These are phyloP conservation scores for Psix sp. DNA, from an alignment of 1,140 invertebrate genomes.

Conservation along the genomic window DNA sequence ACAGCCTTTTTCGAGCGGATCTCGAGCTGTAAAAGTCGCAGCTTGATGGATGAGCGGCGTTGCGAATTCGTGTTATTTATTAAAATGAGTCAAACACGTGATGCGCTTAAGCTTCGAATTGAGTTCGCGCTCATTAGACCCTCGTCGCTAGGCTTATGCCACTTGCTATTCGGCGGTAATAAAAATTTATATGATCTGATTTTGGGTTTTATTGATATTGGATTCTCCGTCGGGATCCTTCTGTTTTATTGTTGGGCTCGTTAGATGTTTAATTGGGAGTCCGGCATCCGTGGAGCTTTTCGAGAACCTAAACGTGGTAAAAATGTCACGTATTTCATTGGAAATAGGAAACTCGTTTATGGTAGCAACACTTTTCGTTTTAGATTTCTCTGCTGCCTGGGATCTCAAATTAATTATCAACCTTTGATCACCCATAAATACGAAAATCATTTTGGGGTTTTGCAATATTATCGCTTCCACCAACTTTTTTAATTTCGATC, in stretches of 20 bases:
- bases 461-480: too few relatives aligned
- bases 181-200: slow-evolving; percentile 58
- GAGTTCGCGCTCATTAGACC: slow-evolving; percentile 37
- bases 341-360: slow-evolving; percentile 43
- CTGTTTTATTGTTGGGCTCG: slow-evolving; percentile 40
- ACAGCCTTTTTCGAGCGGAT: slow-evolving; percentile 40
- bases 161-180: slow-evolving; percentile 34
- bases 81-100: slow-evolving; percentile 66
- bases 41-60: slow-evolving; percentile 57
- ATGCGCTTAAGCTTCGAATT: slow-evolving; percentile 21
- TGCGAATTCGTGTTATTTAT: slow-evolving; percentile 75
- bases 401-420: slow-evolving; percentile 19
- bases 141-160: slow-evolving; percentile 11
- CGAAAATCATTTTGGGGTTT: too few relatives aligned
- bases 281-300: slow-evolving; percentile 23
- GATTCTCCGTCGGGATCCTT: slow-evolving; percentile 29
- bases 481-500: slow-evolving; percentile 11
- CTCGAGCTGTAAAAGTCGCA: slow-evolving; percentile 16
- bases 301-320: slow-evolving; percentile 30
- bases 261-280: slow-evolving; percentile 53
- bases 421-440: slow-evolving; percentile 5
- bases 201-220: slow-evolving; percentile 52
- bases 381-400: neutral
- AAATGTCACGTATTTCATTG: slow-evolving; percentile 51
- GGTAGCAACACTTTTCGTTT: slow-evolving; percentile 16